phyloP scores from a whole-genome alignment of 2,888 invertebrate species.

The Buathra laborator region DNA sequence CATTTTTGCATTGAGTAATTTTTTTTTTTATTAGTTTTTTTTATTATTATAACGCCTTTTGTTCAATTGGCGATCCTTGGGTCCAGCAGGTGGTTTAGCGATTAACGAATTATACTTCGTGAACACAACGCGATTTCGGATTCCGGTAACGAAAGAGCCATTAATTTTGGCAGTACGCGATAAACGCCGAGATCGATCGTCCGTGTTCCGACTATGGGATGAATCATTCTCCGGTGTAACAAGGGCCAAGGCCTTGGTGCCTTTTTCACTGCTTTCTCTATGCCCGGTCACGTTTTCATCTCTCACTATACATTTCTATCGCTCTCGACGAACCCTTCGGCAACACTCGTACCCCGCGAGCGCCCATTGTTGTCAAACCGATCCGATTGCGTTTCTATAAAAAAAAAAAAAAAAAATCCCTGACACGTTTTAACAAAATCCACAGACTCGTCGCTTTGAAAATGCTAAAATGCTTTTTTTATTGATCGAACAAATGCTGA shows the following conservation, averaged over 20 bases:
- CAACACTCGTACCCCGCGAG: conserved; percentile 50
- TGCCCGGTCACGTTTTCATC: conserved; percentile 79
- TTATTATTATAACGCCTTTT: no score
- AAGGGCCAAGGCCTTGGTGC: conserved; percentile 57
- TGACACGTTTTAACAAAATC: conserved; percentile 23
- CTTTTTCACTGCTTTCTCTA: conserved; percentile 47
- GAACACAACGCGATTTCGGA: conserved; percentile 62
- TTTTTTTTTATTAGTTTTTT: no score
- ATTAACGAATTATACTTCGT: no score
- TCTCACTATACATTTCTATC: conserved; percentile 54
- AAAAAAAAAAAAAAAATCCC: conserved; percentile 36
- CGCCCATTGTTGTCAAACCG: conserved; percentile 62
- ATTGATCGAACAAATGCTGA: conserved; percentile 7
- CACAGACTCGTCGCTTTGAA: conserved; percentile 27
- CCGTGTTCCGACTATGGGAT: conserved; percentile 75
- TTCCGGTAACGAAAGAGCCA: conserved; percentile 73
- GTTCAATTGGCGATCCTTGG: no score
- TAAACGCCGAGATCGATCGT: conserved; percentile 76
- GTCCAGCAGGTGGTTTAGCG: no score
- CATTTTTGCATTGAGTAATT: no score
- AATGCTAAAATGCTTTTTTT: conserved; percentile 33
- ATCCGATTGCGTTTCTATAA: conserved; percentile 54
- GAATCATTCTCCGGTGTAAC: conserved; percentile 78
- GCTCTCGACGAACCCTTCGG: conserved; percentile 47
- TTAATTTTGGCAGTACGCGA: conserved; percentile 75